Evolutionary conservation across 2,113 vertebrate species (phyloP).

Genomic region (Coryphaenoides rupestris): DNA sequence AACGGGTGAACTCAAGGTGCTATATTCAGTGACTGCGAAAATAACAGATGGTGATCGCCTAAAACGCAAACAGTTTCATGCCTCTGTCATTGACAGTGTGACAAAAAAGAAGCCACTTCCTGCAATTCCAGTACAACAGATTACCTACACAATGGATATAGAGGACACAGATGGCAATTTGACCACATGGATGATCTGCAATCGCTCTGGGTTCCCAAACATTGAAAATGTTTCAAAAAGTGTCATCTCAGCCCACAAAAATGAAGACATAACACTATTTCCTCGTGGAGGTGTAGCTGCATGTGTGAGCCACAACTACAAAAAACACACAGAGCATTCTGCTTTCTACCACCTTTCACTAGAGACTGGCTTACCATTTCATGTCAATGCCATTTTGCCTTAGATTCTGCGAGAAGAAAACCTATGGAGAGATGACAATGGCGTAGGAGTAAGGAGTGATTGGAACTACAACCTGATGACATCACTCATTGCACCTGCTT

Average conservation of each 20-base stretch:
- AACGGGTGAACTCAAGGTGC: slow-evolving; percentile 85
- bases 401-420: slow-evolving; percentile 97
- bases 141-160: slow-evolving; percentile 95
- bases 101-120: slow-evolving; percentile 88
- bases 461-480: slow-evolving; percentile 98
- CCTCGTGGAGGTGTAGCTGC: slow-evolving; percentile 97
- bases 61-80: slow-evolving; percentile 96
- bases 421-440: slow-evolving; percentile 96
- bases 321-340: slow-evolving; percentile 93
- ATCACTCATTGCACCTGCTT: slow-evolving; percentile 88
- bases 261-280: slow-evolving; percentile 96
- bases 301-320: slow-evolving; percentile 96
- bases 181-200: slow-evolving; percentile 95
- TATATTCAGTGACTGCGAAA: slow-evolving; percentile 94
- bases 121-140: slow-evolving; percentile 94
- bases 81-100: slow-evolving; percentile 92
- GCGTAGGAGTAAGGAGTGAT: slow-evolving; percentile 95
- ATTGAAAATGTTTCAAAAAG: slow-evolving; percentile 95
- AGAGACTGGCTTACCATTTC: slow-evolving; percentile 94
- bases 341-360: slow-evolving; percentile 95
- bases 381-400: slow-evolving; percentile 96
- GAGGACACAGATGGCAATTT: slow-evolving; percentile 93
- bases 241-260: slow-evolving; percentile 97
- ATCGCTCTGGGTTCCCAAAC: slow-evolving; percentile 90
- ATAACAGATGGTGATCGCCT: slow-evolving; percentile 93